phyloP scores from a whole-genome alignment of 1,140 invertebrate genomes.

The Papilio helenus region DNA sequence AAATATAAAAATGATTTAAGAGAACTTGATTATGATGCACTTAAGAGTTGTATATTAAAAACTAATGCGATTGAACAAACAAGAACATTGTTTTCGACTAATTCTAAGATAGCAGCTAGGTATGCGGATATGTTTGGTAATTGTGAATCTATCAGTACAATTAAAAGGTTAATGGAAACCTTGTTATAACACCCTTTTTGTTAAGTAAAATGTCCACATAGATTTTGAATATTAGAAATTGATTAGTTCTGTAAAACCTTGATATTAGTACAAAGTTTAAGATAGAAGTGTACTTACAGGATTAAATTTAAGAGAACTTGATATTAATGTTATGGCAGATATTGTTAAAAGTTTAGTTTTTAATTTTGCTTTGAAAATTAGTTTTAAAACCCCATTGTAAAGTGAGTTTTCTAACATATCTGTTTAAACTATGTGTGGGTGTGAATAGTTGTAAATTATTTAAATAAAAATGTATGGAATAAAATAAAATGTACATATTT shows the following conservation, averaged over 20 bases:
- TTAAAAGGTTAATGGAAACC: constrained; percentile 69
- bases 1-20: constrained; percentile 85
- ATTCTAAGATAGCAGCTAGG: constrained; percentile 65
- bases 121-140: constrained; percentile 70
- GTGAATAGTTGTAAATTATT: too few species aligned
- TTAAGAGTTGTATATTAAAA: constrained; percentile 62
- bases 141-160: constrained; percentile 58
- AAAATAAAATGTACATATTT: too few species aligned
- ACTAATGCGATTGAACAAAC: constrained; percentile 70
- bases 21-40: constrained; percentile 85
- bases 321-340: too few species aligned
- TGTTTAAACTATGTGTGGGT: not conserved
- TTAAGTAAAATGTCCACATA: not conserved
- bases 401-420: not conserved
- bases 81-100: constrained; percentile 58
- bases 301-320: not conserved
- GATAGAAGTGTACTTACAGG: not conserved
- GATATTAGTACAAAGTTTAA: constrained; percentile 4
- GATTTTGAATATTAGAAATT: not conserved
- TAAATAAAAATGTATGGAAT: too few species aligned
- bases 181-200: constrained; percentile 48
- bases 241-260: not conserved
- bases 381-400: not conserved
- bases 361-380: too few species aligned
- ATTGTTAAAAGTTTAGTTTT: too few species aligned